Evolutionary conservation across 2,113 vertebrate genomes (phyloP), one percentile per base, ranked within the genome.

Genomic region (Drymodes brunneopygia): DNA sequence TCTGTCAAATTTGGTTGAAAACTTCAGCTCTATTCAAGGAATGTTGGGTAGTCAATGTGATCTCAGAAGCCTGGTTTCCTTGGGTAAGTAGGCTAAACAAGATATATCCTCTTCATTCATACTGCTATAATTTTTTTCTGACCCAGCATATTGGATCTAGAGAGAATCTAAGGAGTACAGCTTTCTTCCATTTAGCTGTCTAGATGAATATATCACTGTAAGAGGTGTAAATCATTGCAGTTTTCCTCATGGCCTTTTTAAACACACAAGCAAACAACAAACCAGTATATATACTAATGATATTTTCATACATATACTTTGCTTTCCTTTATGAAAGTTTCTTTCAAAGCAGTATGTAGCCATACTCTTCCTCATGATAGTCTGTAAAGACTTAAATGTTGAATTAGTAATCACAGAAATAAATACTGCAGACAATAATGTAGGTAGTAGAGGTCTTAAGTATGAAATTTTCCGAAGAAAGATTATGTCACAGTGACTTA

Each of bases 1-100:
- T 83, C 27, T 91, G 53, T 93, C 86, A 78, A 73, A 86, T 73
- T 54, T 93, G n/a, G 18, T 64, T 93, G 88, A 93, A 92, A 88
- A 56, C 61, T 94, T 86, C 38, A 78, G 27, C 27, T 70, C 15
- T 78, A 3, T 71, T 47, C 2, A 21, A 80, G 60, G 42, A n/a
- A 16, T 40, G 6, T 74, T 93, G 38, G 19, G 53, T 92, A 89
- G 66, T 48, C 33, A 77, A 9, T 85, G 31, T 53, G 53, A 42
- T 89, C 58, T 94, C 70, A 57, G 80, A 90, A 90, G 27, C 42
- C 53, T 82, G 58, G 15, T 75, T 94, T 95, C 22, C 51, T 78
- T 92, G 47, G 45, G 67, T 95, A 67, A 84, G 84, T 87, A 87
- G 65, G 78, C 57, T 94, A 77, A 89, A 64, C 21, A 58, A 69